Evolutionary conservation across 2,113 vertebrate genomes (phyloP).

Genomic region (Terrapene triunguis): DNA sequence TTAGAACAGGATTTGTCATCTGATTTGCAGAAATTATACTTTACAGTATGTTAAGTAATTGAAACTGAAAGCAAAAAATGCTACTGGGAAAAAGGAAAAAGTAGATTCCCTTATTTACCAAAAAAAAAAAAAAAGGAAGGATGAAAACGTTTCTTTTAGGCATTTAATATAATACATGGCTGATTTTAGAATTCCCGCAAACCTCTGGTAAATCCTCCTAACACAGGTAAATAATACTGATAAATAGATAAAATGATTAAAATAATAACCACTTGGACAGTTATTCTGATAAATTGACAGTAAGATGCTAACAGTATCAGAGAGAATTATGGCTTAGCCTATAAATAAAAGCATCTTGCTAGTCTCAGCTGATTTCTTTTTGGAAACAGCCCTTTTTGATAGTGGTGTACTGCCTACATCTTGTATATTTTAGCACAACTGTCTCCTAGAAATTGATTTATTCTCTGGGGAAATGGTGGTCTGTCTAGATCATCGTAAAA

Average conservation of each 20-base stretch:
- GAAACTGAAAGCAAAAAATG: background rate
- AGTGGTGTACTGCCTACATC: conserved; percentile 36
- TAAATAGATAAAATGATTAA: conserved; percentile 50
- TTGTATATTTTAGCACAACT: conserved; percentile 43
- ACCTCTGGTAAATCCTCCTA: background rate
- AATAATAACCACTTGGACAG: conserved; percentile 43
- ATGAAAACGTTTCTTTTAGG: background rate
- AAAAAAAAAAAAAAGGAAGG: background rate
- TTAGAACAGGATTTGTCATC: background rate
- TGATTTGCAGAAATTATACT: background rate
- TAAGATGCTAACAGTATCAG: background rate
- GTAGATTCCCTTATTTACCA: background rate
- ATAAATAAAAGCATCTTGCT: conserved; percentile 51
- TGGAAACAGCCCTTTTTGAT: conserved; percentile 47
- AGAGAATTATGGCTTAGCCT: conserved; percentile 30
- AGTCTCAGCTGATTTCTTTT: conserved; percentile 54
- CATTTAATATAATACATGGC: background rate
- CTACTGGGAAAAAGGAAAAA: background rate
- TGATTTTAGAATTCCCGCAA: accelerated
- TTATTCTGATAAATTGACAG: conserved; percentile 47
- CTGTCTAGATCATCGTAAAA: conserved; percentile 42
- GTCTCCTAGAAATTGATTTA: conserved; percentile 43
- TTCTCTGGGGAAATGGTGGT: conserved; percentile 32
- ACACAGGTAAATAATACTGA: background rate
- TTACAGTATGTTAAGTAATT: background rate